Conservation (phyloP, 2,797 vertebrate genomes). For the Chrysocyon brachyurus region DNA sequence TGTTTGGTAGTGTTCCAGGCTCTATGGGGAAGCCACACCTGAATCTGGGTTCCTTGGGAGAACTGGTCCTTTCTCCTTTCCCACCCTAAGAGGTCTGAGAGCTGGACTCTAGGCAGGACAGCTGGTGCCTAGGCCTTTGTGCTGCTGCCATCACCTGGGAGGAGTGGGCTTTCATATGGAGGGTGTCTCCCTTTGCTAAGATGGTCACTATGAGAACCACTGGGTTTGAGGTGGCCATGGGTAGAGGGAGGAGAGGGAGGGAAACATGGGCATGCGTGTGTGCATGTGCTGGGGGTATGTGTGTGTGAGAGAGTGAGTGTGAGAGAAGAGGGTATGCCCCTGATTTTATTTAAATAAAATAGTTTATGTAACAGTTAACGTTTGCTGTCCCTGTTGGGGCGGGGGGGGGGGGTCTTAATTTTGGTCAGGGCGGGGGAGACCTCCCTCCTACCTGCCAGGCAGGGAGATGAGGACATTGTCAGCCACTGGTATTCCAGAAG, state of each 20-base stretch:
- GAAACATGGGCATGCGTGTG: neutral
- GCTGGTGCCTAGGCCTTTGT: neutral
- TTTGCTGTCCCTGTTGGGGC: neutral
- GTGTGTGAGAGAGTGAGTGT: neutral
- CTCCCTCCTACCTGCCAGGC: neutral
- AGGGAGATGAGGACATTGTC: neutral
- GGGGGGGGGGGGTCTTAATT: too few species aligned
- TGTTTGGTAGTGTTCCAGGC: neutral
- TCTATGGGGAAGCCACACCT: neutral
- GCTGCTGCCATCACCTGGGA: neutral
- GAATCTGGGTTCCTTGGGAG: neutral
- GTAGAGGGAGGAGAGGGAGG: neutral
- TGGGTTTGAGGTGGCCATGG: slow-evolving; percentile 79
- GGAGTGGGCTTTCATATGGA: neutral
- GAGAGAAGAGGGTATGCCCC: neutral
- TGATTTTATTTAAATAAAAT: slow-evolving; percentile 85
- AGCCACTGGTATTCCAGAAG: neutral
- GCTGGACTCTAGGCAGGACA: neutral
- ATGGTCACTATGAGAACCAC: slow-evolving; percentile 73
- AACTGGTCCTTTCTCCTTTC: neutral
- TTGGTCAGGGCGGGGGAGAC: neutral
- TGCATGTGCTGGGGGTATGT: slow-evolving; percentile 42
- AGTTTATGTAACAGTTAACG: slow-evolving; percentile 77
- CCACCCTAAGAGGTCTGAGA: neutral
- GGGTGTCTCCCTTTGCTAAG: neutral